Percentiles rank a stretch among this genome's conserved stretches.
phyloP scores from a whole-genome alignment of 2,113 vertebrate genomes.

The Lycocorax pyrrhopterus region DNA sequence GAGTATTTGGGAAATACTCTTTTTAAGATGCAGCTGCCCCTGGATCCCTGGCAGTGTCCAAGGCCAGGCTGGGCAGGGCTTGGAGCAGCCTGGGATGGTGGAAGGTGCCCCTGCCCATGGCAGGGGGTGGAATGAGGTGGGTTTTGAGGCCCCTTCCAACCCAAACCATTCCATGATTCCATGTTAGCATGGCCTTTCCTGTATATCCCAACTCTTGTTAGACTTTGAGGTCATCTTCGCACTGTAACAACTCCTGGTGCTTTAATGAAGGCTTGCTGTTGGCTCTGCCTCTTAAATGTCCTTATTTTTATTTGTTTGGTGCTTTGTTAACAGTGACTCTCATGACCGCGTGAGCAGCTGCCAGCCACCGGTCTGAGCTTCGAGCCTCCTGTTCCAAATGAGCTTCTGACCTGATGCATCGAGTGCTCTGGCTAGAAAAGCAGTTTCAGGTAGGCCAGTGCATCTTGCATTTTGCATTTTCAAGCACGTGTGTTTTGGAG shows the following conservation, averaged over 20 bases:
- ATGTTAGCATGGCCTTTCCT: not conserved
- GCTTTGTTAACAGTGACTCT: not conserved
- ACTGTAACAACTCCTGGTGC: not conserved
- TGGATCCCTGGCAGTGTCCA: not conserved
- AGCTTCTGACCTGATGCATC: not conserved
- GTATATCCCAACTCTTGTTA: not conserved
- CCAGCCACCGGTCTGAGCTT: not conserved
- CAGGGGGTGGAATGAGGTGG: not conserved
- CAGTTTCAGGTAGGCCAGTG: not conserved
- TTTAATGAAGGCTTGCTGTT: not conserved
- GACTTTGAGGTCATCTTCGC: not conserved
- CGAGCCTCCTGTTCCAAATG: not conserved
- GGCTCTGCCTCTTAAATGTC: not conserved
- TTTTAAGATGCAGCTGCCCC: not conserved
- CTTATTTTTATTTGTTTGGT: not conserved
- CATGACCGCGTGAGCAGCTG: not conserved
- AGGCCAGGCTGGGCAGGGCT: accelerated
- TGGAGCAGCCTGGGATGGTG: not conserved
- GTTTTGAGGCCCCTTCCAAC: not conserved
- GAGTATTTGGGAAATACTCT: not conserved
- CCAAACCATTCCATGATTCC: not conserved
- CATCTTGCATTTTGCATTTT: not conserved
- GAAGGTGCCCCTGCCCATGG: not conserved
- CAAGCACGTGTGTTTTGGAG: not conserved
- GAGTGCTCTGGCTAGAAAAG: not conserved